Base-by-base conservation (phyloP, 2,888 invertebrate species). In the Thymelicus sylvestris region DNA sequence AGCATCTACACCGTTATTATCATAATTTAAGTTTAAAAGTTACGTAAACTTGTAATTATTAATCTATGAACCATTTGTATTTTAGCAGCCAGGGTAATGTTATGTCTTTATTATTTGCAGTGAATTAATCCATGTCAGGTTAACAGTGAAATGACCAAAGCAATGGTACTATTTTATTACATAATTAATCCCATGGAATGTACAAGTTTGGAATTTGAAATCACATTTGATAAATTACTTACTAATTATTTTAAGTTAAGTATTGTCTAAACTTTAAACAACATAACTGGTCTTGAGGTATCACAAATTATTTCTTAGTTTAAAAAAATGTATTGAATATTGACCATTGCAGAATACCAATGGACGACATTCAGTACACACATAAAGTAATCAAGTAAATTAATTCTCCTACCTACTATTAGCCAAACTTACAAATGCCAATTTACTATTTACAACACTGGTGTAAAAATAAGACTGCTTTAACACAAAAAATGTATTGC, bases 1-100 rank as follows among this genome's bases (percentile, higher is more conserved):
- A 81, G 80, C 78, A 73, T 77, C 76, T 50, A 31, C 24, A 55
- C 41, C 41, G 12, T 39, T 55, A 55, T 65, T 65, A 48, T 65
- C 39, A 65, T 15, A 55, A 19, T 44, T 44, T 63, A 52, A 39
- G 39, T 50, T 61, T 13, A 19, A 61, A 48, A 41, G 61, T 41
- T 19, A 6, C 69, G 55, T 55, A 5, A 24, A 55, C 19, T 24
- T 24, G 19, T 44, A 52, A 15, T 55, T 24, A 15, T 55, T 24
- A 55, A 24, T 55, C 12, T 52, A 52, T 52, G 50, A 31, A 7
- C 19, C 50, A 52, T 19, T 8, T 44, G 12, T 44, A 44, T 44
- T 52, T 15, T 19, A 52, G 15, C 19, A 6, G 19, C 15, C 19
- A 19, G 47, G 62, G 59, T 66, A 48, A 64, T 47, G 61, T 24